Evolutionary conservation across 1,140 invertebrate species (phyloP).

Genomic region (Nixonia krombeini): DNA sequence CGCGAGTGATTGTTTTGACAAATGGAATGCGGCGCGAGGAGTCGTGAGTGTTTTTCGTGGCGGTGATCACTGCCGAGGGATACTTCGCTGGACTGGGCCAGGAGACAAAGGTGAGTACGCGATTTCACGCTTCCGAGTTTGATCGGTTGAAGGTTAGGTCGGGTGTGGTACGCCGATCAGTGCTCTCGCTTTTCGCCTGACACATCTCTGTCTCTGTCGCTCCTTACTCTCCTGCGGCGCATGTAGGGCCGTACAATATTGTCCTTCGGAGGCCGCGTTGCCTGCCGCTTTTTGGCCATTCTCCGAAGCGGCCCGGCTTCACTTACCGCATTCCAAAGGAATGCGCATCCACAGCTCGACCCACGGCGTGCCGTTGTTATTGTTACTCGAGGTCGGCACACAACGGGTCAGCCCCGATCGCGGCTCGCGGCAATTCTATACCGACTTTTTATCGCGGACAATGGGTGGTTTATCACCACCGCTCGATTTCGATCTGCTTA

Average conservation of each 20-base stretch:
- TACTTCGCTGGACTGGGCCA: background rate
- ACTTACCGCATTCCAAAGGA: constrained; percentile 33
- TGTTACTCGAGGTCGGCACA: constrained; percentile 24
- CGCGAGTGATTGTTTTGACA: constrained; percentile 5
- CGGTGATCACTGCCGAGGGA: background rate
- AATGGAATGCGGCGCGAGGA: background rate
- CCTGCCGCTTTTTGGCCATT: constrained; percentile 32
- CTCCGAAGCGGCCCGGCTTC: constrained; percentile 16
- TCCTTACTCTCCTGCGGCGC: constrained; percentile 4
- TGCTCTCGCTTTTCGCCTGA: constrained; percentile 12
- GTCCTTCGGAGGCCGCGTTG: constrained; percentile 22
- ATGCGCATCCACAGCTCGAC: constrained; percentile 18
- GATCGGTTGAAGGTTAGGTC: background rate
- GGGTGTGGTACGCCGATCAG: background rate
- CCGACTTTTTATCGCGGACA: too few relatives aligned
- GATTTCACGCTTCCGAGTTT: background rate
- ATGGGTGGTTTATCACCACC: background rate
- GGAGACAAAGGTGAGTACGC: background rate
- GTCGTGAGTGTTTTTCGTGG: background rate
- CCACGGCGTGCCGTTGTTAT: constrained; percentile 16
- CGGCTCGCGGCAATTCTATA: constrained; percentile 1
- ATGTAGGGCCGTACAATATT: constrained; percentile 25
- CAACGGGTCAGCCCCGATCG: constrained; percentile 12
- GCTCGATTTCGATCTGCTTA: too few relatives aligned
- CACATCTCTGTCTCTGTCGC: background rate